A percentile compares a stretch with the other conserved stretches of the same genome.
These are phyloP conservation scores for Zygothrica quintamaculata DNA, from an alignment of 2,888 invertebrate species.

Conservation along the genomic window DNA sequence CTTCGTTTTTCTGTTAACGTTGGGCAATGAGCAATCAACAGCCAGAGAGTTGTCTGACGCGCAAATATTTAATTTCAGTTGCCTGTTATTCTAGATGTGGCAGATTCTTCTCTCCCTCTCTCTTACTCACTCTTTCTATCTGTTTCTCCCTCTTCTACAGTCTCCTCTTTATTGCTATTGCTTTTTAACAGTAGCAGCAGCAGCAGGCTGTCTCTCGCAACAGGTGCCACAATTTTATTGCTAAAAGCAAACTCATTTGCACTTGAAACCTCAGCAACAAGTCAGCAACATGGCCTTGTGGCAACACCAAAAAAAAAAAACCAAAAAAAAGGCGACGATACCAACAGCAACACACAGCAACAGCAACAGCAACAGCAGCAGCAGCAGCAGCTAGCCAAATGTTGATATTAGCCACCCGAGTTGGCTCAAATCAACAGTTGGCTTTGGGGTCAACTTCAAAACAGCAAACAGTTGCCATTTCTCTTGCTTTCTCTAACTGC, in stretches of 20 bases:
- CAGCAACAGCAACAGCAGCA: not conserved
- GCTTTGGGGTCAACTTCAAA: constrained; percentile 53
- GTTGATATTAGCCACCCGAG: constrained; percentile 62
- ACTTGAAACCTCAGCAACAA: constrained; percentile 63
- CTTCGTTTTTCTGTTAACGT: constrained; percentile 14
- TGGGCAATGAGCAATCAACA: constrained; percentile 57
- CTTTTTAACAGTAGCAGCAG: not conserved
- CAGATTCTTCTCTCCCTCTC: too few species aligned
- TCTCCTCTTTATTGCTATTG: not conserved
- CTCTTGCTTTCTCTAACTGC: too few species aligned
- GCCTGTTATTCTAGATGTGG: constrained; percentile 55
- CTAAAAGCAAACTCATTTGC: constrained; percentile 71
- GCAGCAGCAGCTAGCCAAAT: constrained; percentile 50
- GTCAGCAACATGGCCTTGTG: constrained; percentile 18
- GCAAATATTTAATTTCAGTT: constrained; percentile 69
- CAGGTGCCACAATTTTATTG: constrained; percentile 65
- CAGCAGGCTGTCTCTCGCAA: constrained; percentile 33
- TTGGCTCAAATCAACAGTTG: constrained; percentile 51
- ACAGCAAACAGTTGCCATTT: constrained; percentile 5
- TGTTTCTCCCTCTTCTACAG: not conserved
- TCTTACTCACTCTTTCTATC: not conserved
- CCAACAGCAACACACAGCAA: constrained; percentile 9
- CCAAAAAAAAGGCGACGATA: too few species aligned
- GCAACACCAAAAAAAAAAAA: not conserved
- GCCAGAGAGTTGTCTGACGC: constrained; percentile 45